These are phyloP conservation scores for Asbolus verrucosus DNA, from an alignment of 1,140 invertebrate genomes.

Conservation along the genomic window DNA sequence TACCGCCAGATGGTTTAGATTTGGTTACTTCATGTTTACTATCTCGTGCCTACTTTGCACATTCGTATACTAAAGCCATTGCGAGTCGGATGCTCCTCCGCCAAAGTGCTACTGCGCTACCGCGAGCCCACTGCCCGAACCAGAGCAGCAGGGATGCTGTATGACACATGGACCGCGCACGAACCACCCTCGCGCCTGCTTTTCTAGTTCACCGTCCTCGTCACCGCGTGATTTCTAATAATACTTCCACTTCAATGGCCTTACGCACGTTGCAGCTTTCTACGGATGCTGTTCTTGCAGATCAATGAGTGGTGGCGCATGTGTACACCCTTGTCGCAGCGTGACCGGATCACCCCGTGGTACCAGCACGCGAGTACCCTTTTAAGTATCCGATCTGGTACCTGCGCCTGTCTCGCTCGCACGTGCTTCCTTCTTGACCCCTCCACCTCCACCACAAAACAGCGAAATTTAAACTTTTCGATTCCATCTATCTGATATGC, in stretches of 20 bases:
- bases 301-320: slow-evolving; percentile 59
- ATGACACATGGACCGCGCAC: slow-evolving; percentile 51
- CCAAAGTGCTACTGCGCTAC: slow-evolving; percentile 60
- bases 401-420: background rate
- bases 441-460: background rate
- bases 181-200: slow-evolving; percentile 34
- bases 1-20: slow-evolving; percentile 48
- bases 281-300: slow-evolving; percentile 44
- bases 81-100: slow-evolving; percentile 53
- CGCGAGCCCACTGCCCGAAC: slow-evolving; percentile 56
- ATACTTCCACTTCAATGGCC: slow-evolving; percentile 33
- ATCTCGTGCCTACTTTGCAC: slow-evolving; percentile 57
- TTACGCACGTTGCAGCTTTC: slow-evolving; percentile 47
- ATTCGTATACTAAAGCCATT: slow-evolving; percentile 59
- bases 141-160: slow-evolving; percentile 51
- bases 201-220: slow-evolving; percentile 30
- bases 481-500: background rate
- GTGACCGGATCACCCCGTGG: slow-evolving; percentile 42
- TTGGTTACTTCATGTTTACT: slow-evolving; percentile 54
- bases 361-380: background rate
- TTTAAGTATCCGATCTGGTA: slow-evolving; percentile 4
- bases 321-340: slow-evolving; percentile 53
- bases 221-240: slow-evolving; percentile 37
- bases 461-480: background rate
- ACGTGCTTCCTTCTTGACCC: background rate